Evolutionary conservation across 2,113 vertebrate species (phyloP), one percentile per base, ranked within the genome.

Genomic region (Rhea pennata): DNA sequence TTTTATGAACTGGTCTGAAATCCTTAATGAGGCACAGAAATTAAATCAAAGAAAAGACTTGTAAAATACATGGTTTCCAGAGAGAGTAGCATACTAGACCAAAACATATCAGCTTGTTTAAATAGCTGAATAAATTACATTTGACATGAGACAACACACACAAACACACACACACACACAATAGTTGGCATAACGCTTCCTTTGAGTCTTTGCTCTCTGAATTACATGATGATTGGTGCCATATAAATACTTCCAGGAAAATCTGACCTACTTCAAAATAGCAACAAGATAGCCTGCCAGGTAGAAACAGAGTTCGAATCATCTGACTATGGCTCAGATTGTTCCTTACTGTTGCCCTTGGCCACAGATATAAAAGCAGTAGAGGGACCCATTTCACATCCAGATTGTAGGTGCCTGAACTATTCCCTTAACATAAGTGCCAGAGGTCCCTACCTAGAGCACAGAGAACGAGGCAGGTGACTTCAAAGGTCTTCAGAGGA

Each of bases 41-140:
- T 72, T n/a, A 87, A 96, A 96, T 86, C 83, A 94, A 88, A 92
- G n/a, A 48, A 84, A 24, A 44, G 27, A 39, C 8, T 75, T 24
- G 10, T 72, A 29, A 69, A 88, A 93, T 15, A 74, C n/a, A 42
- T 0, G 0, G 16, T 78, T 84, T 88, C 77, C 39, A 84, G 72
- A 90, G 67, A 48, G 44, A 75, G 65, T 90, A 70, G 33, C 51
- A 27, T 42, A 70, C 42, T 83, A 83, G 50, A 86, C 1, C 46
- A 78, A 61, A 85, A 91, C 66, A 29, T 33, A 78, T 44, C 62
- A 44, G 27, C 42, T 82, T 88, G 19, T 81, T 94, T 74, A 56
- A 86, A 84, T 56, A 84, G 19, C 33, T 84, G 39, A 5, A 1
- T 72, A 56, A 77, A 81, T 88, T 61, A 29, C 65, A 56, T 71